Evolutionary conservation across 2,888 invertebrate genomes (phyloP).

Genomic region (Noctua fimbriata): DNA sequence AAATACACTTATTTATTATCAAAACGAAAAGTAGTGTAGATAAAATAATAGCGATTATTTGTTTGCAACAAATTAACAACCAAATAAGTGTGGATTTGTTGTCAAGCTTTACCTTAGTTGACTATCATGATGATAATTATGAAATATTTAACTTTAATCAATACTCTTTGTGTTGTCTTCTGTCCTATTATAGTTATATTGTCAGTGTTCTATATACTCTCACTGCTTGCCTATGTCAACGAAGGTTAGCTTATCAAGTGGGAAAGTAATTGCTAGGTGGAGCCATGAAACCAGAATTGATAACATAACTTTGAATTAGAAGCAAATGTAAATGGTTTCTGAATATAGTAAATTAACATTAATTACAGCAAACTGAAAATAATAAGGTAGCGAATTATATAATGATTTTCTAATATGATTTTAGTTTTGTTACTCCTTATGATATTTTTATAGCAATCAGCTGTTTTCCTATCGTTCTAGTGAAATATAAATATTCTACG

Average conservation of each 20-base stretch:
- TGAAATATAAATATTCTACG: slow-evolving; percentile 9
- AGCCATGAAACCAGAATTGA: slow-evolving; percentile 5
- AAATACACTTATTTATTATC: background rate
- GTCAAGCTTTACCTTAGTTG: background rate
- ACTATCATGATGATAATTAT: slow-evolving; percentile 1
- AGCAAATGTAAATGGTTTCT: background rate
- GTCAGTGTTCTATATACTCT: background rate
- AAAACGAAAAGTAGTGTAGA: slow-evolving; percentile 9
- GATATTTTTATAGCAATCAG: slow-evolving; percentile 18
- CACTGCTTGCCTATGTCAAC: background rate
- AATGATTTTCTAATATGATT: background rate
- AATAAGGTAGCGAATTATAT: background rate
- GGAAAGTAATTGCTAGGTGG: background rate
- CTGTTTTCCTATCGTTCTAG: slow-evolving; percentile 23
- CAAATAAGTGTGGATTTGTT: slow-evolving; percentile 6
- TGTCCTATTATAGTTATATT: slow-evolving; percentile 3
- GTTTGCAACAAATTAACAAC: too few relatives aligned
- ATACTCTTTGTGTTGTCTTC: slow-evolving; percentile 11
- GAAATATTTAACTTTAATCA: background rate
- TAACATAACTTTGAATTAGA: background rate
- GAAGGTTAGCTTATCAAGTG: background rate
- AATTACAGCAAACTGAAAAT: background rate
- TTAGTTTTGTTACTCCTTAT: slow-evolving; percentile 17
- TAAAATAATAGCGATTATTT: slow-evolving; percentile 8
- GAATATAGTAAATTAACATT: background rate